Base-by-base conservation (phyloP, 2,888 invertebrate species). In the Cyaniris semiargus region DNA sequence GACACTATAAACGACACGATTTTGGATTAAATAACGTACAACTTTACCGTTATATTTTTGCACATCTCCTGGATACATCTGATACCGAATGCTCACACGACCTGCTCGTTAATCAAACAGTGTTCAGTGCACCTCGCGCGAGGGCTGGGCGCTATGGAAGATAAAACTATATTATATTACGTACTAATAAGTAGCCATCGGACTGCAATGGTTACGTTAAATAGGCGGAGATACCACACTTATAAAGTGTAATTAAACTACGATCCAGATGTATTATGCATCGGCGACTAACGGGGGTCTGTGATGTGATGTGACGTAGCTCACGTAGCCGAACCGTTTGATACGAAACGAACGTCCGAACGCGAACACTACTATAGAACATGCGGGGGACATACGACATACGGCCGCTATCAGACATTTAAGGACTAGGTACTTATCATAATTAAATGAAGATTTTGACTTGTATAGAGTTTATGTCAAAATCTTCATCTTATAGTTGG, bases 241-340 rank as follows among this genome's bases (percentile, higher is more conserved):
- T 92, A 91, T 87, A 90, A 92, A 92, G 93, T 93, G 93, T 91
- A 91, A 91, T 93, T 90, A 92, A 91, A 92, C 93, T 93, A 93
- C 92, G 86, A 89, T 89, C 91, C 89, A 90, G 91, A 92, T 90
- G 92, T 91, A 93, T 91, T 92, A 93, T 91, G 90, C 93, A 91
- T 92, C 89, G 89, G 34, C 71, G 56, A 71, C 71, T 76, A 76
- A 76, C 58, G 23, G 48, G 86, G 86, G 87, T 88, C 87, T 92
- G 93, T 92, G 91, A 92, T 91, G 91, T 87, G 86, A 88, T n/a
- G n/a, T n/a, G n/a, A n/a, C n/a, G n/a, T n/a, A n/a, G n/a, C n/a
- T n/a, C n/a, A n/a, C 88, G 88, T 90, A 90, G 86, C 82, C 76
- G 27, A 76, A 44, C 71, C 58, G 76, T 77, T 77, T 44, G 72